These are phyloP conservation scores for Tachycineta bicolor DNA, from an alignment of 2,113 vertebrate genomes.

Conservation along the genomic window DNA sequence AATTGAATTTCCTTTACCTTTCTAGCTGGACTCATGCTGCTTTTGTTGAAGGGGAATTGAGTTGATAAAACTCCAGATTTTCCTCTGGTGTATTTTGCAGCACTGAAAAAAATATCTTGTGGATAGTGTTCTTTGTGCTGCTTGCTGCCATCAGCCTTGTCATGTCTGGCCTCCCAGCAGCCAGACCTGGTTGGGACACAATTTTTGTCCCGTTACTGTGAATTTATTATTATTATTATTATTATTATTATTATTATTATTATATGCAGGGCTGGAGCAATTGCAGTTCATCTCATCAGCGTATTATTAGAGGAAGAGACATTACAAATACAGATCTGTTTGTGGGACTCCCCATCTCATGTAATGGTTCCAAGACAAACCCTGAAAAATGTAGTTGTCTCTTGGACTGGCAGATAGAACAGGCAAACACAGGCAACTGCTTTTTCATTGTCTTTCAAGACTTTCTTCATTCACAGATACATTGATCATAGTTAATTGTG, in stretches of 20 bases:
- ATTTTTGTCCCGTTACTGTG: background rate
- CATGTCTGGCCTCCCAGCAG: background rate
- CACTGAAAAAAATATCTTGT: background rate
- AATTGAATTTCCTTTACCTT: background rate
- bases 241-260: background rate
- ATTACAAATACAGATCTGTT: constrained; percentile 23
- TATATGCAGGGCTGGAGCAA: background rate
- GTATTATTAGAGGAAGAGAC: background rate
- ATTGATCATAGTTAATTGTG: constrained; percentile 48
- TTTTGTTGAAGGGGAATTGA: background rate
- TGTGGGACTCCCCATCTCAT: background rate
- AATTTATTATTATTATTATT: background rate
- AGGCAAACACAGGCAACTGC: constrained; percentile 12
- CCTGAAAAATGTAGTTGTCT: constrained; percentile 5
- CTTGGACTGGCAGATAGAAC: constrained; percentile 22
- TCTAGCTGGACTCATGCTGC: background rate
- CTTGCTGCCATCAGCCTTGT: background rate
- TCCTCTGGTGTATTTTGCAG: background rate
- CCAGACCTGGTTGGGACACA: background rate
- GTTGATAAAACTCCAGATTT: background rate
- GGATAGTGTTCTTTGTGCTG: background rate
- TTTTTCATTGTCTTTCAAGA: constrained; percentile 58
- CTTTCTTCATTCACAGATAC: constrained; percentile 40
- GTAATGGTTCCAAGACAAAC: background rate
- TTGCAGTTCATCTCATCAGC: background rate